phyloP scores from a whole-genome alignment of 2,113 vertebrate species.

The Siphamia tubifer region DNA sequence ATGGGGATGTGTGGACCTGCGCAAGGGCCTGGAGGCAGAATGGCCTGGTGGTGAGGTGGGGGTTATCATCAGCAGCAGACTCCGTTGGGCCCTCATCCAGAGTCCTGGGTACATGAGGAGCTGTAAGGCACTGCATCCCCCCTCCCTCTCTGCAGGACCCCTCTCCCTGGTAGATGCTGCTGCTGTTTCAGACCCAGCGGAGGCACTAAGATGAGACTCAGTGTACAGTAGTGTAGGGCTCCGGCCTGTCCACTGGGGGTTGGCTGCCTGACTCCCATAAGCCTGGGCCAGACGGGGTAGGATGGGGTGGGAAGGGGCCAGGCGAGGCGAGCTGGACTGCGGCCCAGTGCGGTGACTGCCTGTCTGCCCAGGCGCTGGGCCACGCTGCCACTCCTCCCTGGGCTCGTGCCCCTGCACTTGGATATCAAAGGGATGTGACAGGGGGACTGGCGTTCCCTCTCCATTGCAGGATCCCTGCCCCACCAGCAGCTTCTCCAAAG shows the following conservation, averaged over 20 bases:
- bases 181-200: constrained; percentile 42
- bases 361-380: constrained; percentile 82
- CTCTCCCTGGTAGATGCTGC: constrained; percentile 28
- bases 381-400: constrained; percentile 78
- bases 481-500: constrained; percentile 51
- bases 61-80: constrained; percentile 77
- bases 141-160: constrained; percentile 14
- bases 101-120: constrained; percentile 64
- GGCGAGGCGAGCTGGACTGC: constrained; percentile 74
- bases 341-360: constrained; percentile 82
- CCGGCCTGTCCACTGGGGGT: constrained; percentile 78
- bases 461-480: constrained; percentile 59
- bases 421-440: constrained; percentile 82
- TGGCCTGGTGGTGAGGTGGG: constrained; percentile 69
- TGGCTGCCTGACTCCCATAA: constrained; percentile 76
- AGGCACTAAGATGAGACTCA: constrained; percentile 44
- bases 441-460: constrained; percentile 71
- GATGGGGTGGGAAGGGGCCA: constrained; percentile 68
- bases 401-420: constrained; percentile 81
- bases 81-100: constrained; percentile 65
- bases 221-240: constrained; percentile 51
- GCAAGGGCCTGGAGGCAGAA: constrained; percentile 72
- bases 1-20: constrained; percentile 82
- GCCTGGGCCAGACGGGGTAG: constrained; percentile 76
- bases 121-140: constrained; percentile 26